Evolutionary conservation across 2,797 vertebrate genomes (phyloP), one percentile per base, ranked within the genome.

Genomic region (Sorex maritimensis): DNA sequence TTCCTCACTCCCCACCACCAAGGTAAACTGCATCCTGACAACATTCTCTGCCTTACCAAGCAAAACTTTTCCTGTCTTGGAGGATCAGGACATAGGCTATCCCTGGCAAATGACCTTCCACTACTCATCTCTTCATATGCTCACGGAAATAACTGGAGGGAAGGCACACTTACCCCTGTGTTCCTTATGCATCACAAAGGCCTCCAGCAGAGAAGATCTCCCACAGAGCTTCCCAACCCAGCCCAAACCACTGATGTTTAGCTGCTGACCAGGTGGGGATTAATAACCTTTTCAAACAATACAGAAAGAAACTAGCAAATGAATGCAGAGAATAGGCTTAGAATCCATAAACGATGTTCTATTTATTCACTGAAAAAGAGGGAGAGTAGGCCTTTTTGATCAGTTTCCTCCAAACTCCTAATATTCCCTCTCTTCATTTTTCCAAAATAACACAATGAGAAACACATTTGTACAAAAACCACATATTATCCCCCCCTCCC

Each of bases 391-490:
- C 49, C 71, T 95, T 65, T 89, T 74, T 55, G 49, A 86, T 69
- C 81, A 65, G 83, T 85, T 95, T 94, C 55, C 80, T 95, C 77
- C 52, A 58, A 90, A 84, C 69, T 88, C n/a, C 81, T 65, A 7
- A 88, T 81, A 69, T 38, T 72, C 93, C 83, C 83, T 85, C 85
- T 79, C 92, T 72, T 94, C 78, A 83, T 90, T 96, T 69, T 10
- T 10, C 75, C 85, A 71, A 89, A 80, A 81, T 72, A 93, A 94
- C 72, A 84, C 72, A 65, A 61, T 52, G 67, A 88, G 89, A 95
- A 92, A 96, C 85, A 86, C 1, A 52, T 97, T 97, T 97, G 95
- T 98, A 98, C 96, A 98, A 98, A 98, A 98, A 95, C 72, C 96
- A 83, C 74, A 14, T 95, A 93, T 91, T 96, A 95, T 97, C 97